Base-by-base conservation (phyloP, 2,888 invertebrate species). In the Pammene fasciana region DNA sequence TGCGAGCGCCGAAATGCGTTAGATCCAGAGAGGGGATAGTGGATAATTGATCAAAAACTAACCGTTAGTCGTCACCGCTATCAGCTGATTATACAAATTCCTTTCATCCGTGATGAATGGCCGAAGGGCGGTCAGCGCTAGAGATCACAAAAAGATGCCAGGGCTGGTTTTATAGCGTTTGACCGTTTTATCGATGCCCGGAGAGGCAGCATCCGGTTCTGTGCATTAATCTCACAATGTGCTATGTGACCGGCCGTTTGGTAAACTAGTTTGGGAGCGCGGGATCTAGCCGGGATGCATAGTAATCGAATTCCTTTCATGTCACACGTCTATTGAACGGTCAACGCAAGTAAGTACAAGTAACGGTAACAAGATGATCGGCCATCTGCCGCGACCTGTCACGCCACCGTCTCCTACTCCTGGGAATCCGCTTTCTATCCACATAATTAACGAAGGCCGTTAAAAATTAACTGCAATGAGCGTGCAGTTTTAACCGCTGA, bases 141-240 rank as follows among this genome's bases (percentile, higher is more conserved):
- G 83, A 85, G 85, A 85, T 85, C 79, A 85, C 85, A 86, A 86
- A 87, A 85, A 87, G 82, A 82, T 81, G 85, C 78, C 81, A 75
- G 85, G 87, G 89, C 88, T 82, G 85, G 86, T 85, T 86, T 82
- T 83, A 83, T 86, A 88, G 82, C 75, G 84, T 80, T 85, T 82
- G 87, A 87, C 87, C 89, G 89, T 89, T 90, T 85, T 82, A 85
- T 87, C 87, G 88, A 86, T 83, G 82, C 80, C 82, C 83, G 82
- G 85, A 85, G 84, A 84, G 77, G 79, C 92, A 91, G 92, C 92
- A 89, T 91, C 92, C 92, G 91, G 92, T 92, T 90, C 83, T 90
- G 84, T 82, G 88, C 87, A 85, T 84, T 86, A 85, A 87, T 87
- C 87, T 86, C 78, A 90, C 90, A 89, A 89, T 89, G 86, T 79